These are phyloP conservation scores for Fregetta grallaria DNA, from an alignment of 2,113 vertebrate genomes.

Conservation along the genomic window DNA sequence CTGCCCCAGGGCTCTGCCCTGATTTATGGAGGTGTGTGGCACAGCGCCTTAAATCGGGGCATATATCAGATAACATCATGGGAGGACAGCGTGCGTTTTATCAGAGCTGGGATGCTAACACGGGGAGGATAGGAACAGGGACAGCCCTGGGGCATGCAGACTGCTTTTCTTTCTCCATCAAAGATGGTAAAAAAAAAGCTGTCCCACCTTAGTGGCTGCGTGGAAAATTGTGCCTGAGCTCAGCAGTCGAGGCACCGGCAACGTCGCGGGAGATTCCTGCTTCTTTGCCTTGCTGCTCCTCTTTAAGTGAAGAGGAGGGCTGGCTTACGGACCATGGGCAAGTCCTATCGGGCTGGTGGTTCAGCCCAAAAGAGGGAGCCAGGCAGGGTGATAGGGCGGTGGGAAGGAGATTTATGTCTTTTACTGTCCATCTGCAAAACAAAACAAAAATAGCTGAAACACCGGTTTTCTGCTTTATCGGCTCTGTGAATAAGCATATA, in stretches of 20 bases:
- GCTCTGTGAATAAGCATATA: conserved; percentile 83
- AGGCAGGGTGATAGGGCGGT: background rate
- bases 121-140: background rate
- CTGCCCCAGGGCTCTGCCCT: background rate
- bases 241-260: background rate
- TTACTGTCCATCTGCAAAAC: conserved; percentile 79
- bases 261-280: background rate
- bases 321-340: background rate
- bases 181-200: background rate
- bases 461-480: conserved; percentile 79
- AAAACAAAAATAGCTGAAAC: conserved; percentile 83
- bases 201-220: background rate
- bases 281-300: background rate
- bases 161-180: background rate
- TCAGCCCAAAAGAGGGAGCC: conserved; percentile 12
- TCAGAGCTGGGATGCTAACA: background rate
- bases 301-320: background rate
- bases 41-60: background rate
- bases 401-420: conserved; percentile 73
- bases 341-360: background rate
- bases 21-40: conserved; percentile 10
- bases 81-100: background rate
- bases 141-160: background rate
- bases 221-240: background rate
- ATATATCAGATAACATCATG: background rate